Base-by-base conservation (phyloP, 2,113 vertebrate species). In the Lathamus discolor region DNA sequence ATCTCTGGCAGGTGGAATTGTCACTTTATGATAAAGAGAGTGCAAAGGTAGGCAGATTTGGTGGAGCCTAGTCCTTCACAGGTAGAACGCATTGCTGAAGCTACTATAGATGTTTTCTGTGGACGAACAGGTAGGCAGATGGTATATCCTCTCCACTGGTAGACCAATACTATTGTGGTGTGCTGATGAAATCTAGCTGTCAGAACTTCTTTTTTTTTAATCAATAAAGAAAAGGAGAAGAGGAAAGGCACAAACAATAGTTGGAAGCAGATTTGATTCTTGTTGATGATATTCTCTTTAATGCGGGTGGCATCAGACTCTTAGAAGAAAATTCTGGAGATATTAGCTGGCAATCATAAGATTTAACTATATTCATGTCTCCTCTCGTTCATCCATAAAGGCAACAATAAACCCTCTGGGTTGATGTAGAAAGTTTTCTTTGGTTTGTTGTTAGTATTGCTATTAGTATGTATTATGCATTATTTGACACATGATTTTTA, bases 101-200 rank as follows among this genome's bases (percentile, higher is more conserved):
- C 29, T 95, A 88, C 93, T 84, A 5, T 33, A 91, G 81, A 52
- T 92, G 66, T 86, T 95, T 95, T 78, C 92, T 88, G 84, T 82
- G 52, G 55, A 75, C 89, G 86, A 95, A 75, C 35, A 39, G 11
- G 35, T 70, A 82, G 35, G 29, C 14, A 51, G 77, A 61, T 15
- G 39, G 14, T 52, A 49, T 48, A 52, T 27, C 7, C 18, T 82
- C 24, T 81, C 43, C 83, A 51, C 4, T 89, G 51, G 64, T 92
- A 86, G 88, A 93, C 89, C 89, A 93, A 79, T 93, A 87, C 75
- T 1, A 2, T 55, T 88, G 41, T 74, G 61, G n/a, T 93, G 49
- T 91, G 48, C 69, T 86, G 91, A 52, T 0, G 2, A 97, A 96
- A 92, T 63, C 29, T 55, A 81, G 48, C 9, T 51, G 25, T 54